These are phyloP conservation scores for Acrossocheilus wenchowensis DNA, from an alignment of 2,797 vertebrate species.

Conservation along the genomic window DNA sequence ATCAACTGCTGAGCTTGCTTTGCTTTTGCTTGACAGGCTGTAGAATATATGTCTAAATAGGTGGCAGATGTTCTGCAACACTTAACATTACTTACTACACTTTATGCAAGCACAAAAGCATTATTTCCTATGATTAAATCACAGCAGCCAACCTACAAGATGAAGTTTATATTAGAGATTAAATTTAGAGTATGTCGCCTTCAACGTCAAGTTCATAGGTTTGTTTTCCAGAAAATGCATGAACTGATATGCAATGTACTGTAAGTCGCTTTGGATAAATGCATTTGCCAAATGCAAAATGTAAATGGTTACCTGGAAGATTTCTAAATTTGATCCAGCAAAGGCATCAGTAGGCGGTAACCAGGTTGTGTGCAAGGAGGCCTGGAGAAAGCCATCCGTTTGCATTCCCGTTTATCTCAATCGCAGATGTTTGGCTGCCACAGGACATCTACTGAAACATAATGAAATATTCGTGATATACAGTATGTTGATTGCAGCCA, in stretches of 20 bases:
- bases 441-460: neutral
- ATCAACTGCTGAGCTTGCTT: neutral
- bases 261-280: conserved; percentile 1
- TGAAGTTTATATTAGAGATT: neutral
- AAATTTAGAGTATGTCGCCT: neutral
- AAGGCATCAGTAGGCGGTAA: neutral
- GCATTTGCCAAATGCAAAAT: neutral
- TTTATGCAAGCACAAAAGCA: neutral
- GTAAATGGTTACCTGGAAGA: neutral
- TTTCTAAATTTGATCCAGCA: neutral
- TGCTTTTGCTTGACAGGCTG: neutral
- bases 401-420: neutral
- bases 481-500: neutral
- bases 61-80: neutral
- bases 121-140: conserved; percentile 13
- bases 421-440: neutral
- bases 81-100: neutral
- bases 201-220: neutral
- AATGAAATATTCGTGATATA: neutral
- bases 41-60: neutral
- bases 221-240: neutral
- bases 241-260: neutral
- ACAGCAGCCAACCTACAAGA: neutral
- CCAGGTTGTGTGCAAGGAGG: neutral
- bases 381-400: neutral